These are phyloP conservation scores for Macropodus opercularis DNA, from an alignment of 2,797 vertebrate genomes.

Conservation along the genomic window DNA sequence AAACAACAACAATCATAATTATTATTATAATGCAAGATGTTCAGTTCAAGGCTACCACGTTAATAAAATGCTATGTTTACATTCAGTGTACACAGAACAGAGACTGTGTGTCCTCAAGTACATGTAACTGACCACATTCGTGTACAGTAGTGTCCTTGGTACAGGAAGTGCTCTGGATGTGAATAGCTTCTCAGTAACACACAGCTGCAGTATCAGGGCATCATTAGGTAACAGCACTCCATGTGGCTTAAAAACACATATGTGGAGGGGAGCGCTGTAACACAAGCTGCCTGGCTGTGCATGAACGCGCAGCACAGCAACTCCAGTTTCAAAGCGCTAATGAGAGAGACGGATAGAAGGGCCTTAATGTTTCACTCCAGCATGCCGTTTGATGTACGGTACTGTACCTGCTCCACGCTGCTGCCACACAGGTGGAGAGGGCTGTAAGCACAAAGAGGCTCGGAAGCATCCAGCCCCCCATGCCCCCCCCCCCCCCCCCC, in stretches of 20 bases:
- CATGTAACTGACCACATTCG: no score
- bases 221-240: background rate
- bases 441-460: constrained; percentile 10
- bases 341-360: constrained; percentile 9
- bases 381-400: background rate
- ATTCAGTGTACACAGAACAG: background rate
- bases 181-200: background rate
- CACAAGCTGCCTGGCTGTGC: background rate
- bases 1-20: no score
- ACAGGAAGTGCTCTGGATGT: background rate
- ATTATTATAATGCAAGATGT: no score
- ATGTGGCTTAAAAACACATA: background rate
- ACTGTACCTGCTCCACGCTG: constrained; percentile 6
- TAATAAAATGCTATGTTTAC: background rate
- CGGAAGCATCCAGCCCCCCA: constrained; percentile 5
- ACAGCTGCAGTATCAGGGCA: background rate
- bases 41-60: background rate
- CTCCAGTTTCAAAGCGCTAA: constrained; percentile 7
- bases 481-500: no score
- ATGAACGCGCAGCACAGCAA: constrained; percentile 3
- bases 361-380: background rate
- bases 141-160: no score
- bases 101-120: background rate
- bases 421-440: constrained; percentile 12
- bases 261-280: background rate